phyloP scores from a whole-genome alignment of 2,888 invertebrate species.

The Mesorhabditis spiculigera region DNA sequence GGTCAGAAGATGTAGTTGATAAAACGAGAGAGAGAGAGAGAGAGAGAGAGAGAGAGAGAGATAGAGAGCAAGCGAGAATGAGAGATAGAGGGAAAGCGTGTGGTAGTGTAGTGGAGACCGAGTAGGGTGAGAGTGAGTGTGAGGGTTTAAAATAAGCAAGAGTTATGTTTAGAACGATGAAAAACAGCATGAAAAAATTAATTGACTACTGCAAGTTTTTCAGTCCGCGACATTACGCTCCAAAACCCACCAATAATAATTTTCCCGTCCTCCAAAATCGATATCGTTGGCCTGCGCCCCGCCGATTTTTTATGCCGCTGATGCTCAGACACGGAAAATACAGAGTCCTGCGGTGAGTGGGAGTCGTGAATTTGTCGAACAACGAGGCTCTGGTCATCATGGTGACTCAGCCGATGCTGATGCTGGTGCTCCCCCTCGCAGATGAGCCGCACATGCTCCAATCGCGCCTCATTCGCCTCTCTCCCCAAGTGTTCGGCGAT shows the following conservation, averaged over 20 bases:
- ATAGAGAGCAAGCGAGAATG: not conserved
- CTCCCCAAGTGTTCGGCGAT: slow-evolving; percentile 10
- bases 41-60: not conserved
- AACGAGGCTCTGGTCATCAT: not conserved
- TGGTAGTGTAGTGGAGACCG: no score
- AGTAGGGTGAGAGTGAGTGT: no score
- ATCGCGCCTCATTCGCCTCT: not conserved
- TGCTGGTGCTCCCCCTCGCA: not conserved
- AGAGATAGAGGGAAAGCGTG: no score
- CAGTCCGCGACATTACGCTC: not conserved
- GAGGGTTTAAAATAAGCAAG: no score
- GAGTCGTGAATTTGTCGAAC: slow-evolving; percentile 8
- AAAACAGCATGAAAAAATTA: no score
- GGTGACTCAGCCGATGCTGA: not conserved
- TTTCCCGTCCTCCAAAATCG: slow-evolving; percentile 54
- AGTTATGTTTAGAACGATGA: no score
- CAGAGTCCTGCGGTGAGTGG: slow-evolving; percentile 42
- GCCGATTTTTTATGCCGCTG: slow-evolving; percentile 27
- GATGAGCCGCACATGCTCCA: not conserved
- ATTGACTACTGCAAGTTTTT: not conserved
- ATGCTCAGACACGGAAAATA: slow-evolving; percentile 39
- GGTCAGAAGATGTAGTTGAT: no score
- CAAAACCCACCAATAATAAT: slow-evolving; percentile 49
- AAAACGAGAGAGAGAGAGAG: not conserved
- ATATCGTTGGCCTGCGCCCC: slow-evolving; percentile 53